Evolutionary conservation across 1,140 invertebrate genomes (phyloP).

Genomic region (Cecropterus lyciades): DNA sequence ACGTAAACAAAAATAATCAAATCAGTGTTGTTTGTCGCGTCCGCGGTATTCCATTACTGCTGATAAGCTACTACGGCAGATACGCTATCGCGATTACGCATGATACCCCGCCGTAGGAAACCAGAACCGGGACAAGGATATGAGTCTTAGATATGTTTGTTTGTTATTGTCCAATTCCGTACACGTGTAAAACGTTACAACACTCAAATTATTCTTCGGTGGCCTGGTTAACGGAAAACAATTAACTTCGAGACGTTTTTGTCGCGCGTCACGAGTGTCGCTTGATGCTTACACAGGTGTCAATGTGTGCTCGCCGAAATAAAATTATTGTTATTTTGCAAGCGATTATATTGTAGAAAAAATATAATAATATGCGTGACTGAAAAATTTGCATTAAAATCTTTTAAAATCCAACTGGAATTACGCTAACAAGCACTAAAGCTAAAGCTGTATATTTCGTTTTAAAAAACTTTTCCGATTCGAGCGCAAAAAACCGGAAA

Average conservation of each 20-base stretch:
- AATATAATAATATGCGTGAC: slow-evolving; percentile 10
- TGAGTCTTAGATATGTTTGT: slow-evolving; percentile 61
- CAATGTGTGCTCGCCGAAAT: slow-evolving; percentile 7
- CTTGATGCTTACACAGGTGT: slow-evolving; percentile 22
- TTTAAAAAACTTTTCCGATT: slow-evolving; percentile 1
- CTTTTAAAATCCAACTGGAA: background rate
- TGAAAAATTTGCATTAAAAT: background rate
- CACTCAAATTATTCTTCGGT: slow-evolving; percentile 44
- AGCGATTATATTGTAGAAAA: slow-evolving; percentile 1
- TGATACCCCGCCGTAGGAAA: slow-evolving; percentile 68
- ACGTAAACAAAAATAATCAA: slow-evolving; percentile 44
- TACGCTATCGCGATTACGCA: slow-evolving; percentile 72
- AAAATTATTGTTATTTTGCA: slow-evolving; percentile 2
- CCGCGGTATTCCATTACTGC: slow-evolving; percentile 56
- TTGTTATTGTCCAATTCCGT: slow-evolving; percentile 71
- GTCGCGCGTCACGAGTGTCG: slow-evolving; percentile 14
- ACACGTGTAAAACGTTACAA: slow-evolving; percentile 74
- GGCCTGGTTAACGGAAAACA: slow-evolving; percentile 49
- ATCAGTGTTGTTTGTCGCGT: slow-evolving; percentile 57
- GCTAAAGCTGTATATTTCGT: background rate
- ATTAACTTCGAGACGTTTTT: slow-evolving; percentile 25
- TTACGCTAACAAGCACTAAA: background rate
- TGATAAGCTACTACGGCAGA: slow-evolving; percentile 67
- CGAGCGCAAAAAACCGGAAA: slow-evolving; percentile 48
- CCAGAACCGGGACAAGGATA: slow-evolving; percentile 79